Evolutionary conservation across 37 sponge, comb jelly and placozoan genomes (phyloP).

Genomic region (Bolinopsis microptera): DNA sequence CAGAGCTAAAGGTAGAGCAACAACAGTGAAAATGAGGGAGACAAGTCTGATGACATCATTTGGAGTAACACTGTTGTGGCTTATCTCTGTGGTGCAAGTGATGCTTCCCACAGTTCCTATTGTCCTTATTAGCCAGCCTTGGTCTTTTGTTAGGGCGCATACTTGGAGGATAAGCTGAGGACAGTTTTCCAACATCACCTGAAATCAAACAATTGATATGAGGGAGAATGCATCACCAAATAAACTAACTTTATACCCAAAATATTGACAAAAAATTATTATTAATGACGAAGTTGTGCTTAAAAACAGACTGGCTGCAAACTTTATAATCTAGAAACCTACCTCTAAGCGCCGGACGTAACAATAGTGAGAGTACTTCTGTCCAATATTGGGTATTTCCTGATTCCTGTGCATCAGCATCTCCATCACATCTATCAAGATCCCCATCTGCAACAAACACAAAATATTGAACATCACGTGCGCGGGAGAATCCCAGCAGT

Average conservation of each 20-base stretch:
- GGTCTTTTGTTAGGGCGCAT: conserved; percentile 7
- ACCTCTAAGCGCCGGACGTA: conserved; percentile 43
- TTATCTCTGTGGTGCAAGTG: not conserved
- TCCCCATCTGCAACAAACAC: conserved; percentile 35
- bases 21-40: not conserved
- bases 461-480: conserved; percentile 3
- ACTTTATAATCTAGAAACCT: no score
- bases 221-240: no score
- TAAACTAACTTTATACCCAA: no score
- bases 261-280: no score
- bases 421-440: conserved; percentile 53
- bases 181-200: conserved; percentile 64
- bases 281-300: no score
- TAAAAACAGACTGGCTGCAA: no score
- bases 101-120: not conserved
- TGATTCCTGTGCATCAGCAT: conserved; percentile 23
- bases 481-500: not conserved
- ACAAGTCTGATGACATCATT: not conserved
- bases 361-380: conserved; percentile 49
- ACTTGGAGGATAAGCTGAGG: conserved; percentile 57
- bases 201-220: conserved; percentile 23
- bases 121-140: not conserved
- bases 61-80: not conserved
- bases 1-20: conserved; percentile 31
- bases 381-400: not conserved